These are phyloP conservation scores for Lycocerus yunnanus DNA, from an alignment of 2,888 invertebrate genomes.

Conservation along the genomic window DNA sequence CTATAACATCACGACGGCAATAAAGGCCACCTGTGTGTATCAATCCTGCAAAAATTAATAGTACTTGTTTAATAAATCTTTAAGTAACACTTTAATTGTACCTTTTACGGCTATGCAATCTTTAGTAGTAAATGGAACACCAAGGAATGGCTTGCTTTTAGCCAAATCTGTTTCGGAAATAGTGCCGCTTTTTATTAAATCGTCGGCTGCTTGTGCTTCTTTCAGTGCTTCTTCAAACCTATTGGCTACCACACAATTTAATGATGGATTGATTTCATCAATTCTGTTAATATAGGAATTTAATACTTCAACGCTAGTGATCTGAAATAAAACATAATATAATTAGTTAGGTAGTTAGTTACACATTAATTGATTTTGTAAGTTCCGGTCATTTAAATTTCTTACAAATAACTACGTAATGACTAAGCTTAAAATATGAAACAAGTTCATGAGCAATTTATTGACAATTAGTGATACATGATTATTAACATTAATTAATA, in stretches of 20 bases:
- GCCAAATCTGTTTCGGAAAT: slow-evolving; percentile 66
- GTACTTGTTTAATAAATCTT: background rate
- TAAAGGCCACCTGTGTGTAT: slow-evolving; percentile 83
- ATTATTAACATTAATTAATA: too few relatives aligned
- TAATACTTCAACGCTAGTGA: slow-evolving; percentile 74
- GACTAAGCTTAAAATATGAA: too few relatives aligned
- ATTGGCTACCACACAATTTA: slow-evolving; percentile 84
- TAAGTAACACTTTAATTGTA: slow-evolving; percentile 45
- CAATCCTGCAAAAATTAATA: slow-evolving; percentile 62
- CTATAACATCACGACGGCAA: slow-evolving; percentile 66
- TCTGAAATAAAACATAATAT: slow-evolving; percentile 58
- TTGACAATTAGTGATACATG: too few relatives aligned
- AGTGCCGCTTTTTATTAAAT: slow-evolving; percentile 65
- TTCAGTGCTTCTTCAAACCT: slow-evolving; percentile 78
- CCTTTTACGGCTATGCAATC: slow-evolving; percentile 84
- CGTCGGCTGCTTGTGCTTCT: slow-evolving; percentile 79
- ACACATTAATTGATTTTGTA: background rate
- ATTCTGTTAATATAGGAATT: slow-evolving; percentile 81
- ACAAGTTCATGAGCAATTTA: too few relatives aligned
- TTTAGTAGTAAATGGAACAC: slow-evolving; percentile 91
- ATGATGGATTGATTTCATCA: slow-evolving; percentile 76
- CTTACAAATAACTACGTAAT: too few relatives aligned
- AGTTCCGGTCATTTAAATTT: too few relatives aligned
- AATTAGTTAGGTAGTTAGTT: background rate
- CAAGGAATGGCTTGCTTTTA: slow-evolving; percentile 79